These are phyloP conservation scores for Chaetogeoica ovagalla DNA, from an alignment of 2,888 invertebrate species.

Conservation along the genomic window DNA sequence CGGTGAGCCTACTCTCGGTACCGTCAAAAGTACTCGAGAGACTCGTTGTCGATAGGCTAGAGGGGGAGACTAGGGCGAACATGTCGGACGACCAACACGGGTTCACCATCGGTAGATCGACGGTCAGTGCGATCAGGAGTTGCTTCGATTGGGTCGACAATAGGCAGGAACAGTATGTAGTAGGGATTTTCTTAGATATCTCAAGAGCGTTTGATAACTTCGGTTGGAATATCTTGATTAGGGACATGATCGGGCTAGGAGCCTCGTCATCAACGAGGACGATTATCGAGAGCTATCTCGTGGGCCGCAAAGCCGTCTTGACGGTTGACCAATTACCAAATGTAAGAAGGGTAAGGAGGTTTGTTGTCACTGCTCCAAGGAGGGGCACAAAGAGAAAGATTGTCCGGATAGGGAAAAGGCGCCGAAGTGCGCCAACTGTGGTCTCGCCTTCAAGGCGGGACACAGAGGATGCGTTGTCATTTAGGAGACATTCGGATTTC, in stretches of 20 bases:
- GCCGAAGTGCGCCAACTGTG: background rate
- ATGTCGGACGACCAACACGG: background rate
- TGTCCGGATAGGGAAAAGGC: background rate
- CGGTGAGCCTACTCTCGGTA: constrained; percentile 8
- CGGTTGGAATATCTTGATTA: background rate
- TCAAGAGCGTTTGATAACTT: constrained; percentile 16
- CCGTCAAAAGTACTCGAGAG: constrained; percentile 34
- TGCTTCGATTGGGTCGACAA: background rate
- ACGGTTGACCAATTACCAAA: too few species aligned
- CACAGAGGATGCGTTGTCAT: background rate
- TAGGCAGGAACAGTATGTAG: background rate
- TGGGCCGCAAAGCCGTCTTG: background rate
- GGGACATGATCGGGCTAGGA: background rate
- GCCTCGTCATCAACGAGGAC: background rate
- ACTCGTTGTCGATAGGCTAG: constrained; percentile 1
- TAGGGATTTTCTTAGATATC: constrained; percentile 8
- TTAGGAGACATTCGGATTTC: background rate
- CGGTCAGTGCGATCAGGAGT: background rate
- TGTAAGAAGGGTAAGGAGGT: background rate
- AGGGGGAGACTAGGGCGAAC: background rate
- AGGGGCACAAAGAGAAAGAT: background rate
- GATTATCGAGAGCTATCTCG: background rate
- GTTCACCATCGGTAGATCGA: background rate
- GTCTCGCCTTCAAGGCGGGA: rapidly evolving
- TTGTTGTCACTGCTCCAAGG: background rate